Base-by-base conservation (phyloP, 1,140 invertebrate species). In the Mesaphorura yosii region DNA sequence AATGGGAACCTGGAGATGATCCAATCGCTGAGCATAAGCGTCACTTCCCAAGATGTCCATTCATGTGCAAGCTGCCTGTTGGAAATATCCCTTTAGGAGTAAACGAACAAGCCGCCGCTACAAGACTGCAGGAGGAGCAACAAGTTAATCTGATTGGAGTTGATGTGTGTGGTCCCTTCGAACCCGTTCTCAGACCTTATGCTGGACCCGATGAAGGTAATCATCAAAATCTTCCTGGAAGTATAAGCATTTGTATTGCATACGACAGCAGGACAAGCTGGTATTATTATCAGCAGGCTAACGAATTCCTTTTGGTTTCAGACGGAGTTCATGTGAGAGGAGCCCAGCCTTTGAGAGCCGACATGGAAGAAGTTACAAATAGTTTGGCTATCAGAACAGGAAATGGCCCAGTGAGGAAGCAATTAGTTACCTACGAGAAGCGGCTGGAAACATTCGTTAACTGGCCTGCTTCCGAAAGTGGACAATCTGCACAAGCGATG, bases 11-110 rank as follows among this genome's bases (percentile, higher is more conserved):
- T 51, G 80, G 75, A 55, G 86, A 82, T 72, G 75, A 76, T 64
- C 87, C 88, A 7, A 75, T 82, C 60, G 68, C 71, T 49, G 84
- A 90, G 65, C 89, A 93, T 67, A 72, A 78, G 44, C 74, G 78
- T 25, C 88, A 83, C 78, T 81, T 81, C 68, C 82, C 83, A 2
- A 65, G 75, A 45, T 89, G 86, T 68, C 73, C 74, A 51, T 78
- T 79, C n/a, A 46, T 63, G 19, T 59, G 57, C 28, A 54, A 54
- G 25, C 45, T 59, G 22, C 57, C 60, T 14, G 57, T 63, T 28
- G 60, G 60, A 27, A 63, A 63, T 49, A 57, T 57, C 49, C 54
- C 54, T 27, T 38, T 62, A 12, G 50, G 44, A 22, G 34, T 54
- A 34, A 45, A 45, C 38, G 27, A 42, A 4, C 10, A 34, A 34